These are phyloP conservation scores for Orchestes rusci DNA, from an alignment of 2,888 invertebrate species.

Conservation along the genomic window DNA sequence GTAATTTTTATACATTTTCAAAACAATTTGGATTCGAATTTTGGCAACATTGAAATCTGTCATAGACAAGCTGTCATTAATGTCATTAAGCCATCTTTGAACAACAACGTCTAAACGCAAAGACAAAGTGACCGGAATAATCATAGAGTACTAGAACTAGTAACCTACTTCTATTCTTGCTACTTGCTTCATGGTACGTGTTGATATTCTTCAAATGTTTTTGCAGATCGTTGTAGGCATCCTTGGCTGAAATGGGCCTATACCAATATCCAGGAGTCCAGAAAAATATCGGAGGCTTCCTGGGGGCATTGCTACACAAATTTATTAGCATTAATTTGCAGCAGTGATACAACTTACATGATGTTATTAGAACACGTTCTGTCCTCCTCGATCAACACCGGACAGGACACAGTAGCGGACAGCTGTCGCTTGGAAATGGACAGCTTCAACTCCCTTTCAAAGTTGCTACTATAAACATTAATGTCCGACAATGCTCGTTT, in stretches of 20 bases:
- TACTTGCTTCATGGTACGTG: slow-evolving; percentile 23
- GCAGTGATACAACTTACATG: slow-evolving; percentile 22
- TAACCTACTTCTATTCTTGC: slow-evolving; percentile 19
- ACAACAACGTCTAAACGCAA: too few relatives aligned
- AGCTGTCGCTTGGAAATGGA: slow-evolving; percentile 45
- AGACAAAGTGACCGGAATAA: too few relatives aligned
- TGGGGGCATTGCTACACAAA: slow-evolving; percentile 28
- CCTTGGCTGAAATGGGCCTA: slow-evolving; percentile 44
- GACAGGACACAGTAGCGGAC: slow-evolving; percentile 44
- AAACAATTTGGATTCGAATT: too few relatives aligned
- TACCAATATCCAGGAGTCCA: slow-evolving; percentile 54
- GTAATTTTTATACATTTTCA: too few relatives aligned
- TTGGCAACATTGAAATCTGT: too few relatives aligned
- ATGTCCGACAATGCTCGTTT: slow-evolving; percentile 45
- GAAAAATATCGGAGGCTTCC: slow-evolving; percentile 44
- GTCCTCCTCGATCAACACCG: slow-evolving; percentile 34
- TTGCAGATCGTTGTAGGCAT: slow-evolving; percentile 43
- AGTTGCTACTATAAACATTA: slow-evolving; percentile 39
- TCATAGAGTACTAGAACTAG: too few relatives aligned
- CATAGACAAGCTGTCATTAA: too few relatives aligned
- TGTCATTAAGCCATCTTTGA: too few relatives aligned
- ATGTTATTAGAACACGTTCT: slow-evolving; percentile 28
- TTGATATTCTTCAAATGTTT: slow-evolving; percentile 37
- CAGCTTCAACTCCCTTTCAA: slow-evolving; percentile 42
- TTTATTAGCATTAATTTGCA: neutral